phyloP scores from a whole-genome alignment of 2,888 invertebrate species.

The Orthosia gracilis region DNA sequence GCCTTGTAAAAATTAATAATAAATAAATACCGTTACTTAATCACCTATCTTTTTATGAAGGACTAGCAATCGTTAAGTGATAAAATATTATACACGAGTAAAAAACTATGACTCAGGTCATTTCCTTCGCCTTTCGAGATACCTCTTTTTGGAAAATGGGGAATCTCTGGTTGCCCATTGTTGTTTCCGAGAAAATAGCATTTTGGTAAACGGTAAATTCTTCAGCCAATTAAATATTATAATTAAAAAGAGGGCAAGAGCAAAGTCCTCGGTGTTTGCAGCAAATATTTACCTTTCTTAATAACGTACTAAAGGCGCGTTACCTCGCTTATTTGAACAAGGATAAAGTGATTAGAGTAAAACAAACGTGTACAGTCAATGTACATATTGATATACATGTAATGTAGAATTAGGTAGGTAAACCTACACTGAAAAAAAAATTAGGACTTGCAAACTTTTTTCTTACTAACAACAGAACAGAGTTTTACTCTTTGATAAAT shows the following conservation, averaged over 20 bases:
- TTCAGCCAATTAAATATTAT: slow-evolving; percentile 20
- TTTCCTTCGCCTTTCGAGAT: background rate
- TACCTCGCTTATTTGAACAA: slow-evolving; percentile 51
- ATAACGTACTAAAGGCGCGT: slow-evolving; percentile 47
- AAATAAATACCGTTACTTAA: background rate
- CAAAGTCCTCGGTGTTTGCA: slow-evolving; percentile 24
- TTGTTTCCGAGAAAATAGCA: no score
- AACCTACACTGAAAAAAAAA: no score
- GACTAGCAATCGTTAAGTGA: background rate
- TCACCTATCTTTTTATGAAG: background rate
- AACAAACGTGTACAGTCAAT: slow-evolving; percentile 27
- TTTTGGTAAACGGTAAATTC: background rate
- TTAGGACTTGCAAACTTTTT: no score
- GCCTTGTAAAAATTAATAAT: no score
- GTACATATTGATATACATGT: slow-evolving; percentile 11
- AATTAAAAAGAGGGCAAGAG: slow-evolving; percentile 10
- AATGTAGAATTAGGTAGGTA: background rate
- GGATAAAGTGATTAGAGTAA: slow-evolving; percentile 55
- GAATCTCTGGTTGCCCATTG: no score
- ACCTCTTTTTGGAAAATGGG: background rate
- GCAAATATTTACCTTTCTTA: slow-evolving; percentile 49
- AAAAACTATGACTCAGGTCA: background rate
- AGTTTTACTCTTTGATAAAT: no score
- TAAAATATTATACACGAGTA: background rate
- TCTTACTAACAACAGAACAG: no score